Evolutionary conservation across 2,113 vertebrate species (phyloP), one percentile per base, ranked within the genome.

Genomic region (Psittacula cyanocephala): DNA sequence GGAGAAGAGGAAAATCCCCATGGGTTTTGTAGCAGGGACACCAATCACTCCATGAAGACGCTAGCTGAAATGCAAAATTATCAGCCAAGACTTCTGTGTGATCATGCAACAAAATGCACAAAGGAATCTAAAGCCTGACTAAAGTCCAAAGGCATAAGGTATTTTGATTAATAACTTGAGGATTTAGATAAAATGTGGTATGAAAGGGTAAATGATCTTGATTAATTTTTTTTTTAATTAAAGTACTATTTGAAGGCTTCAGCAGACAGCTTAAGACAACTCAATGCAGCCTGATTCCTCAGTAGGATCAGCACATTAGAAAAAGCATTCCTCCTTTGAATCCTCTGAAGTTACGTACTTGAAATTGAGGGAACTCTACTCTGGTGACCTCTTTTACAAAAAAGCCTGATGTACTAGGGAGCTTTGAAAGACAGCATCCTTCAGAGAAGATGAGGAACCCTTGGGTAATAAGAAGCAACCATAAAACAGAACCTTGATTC

Each of bases 221-320:
- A 88, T 75, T 76, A 67, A 91, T 79, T 69, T 81, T 62, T 77
- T 81, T 79, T 86, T 70, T 46, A 86, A 91, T 89, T 84, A 91
- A 70, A 72, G 28, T 85, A 70, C 46, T 62, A 85, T 85, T 87
- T 71, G 77, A 87, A 91, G 70, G 52, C 35, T 93, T 37, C 29
- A 92, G 87, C 53, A 81, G 78, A 35, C 37, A 50, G 7, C 41
- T 90, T 65, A 84, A 71, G 50, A 75, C 37, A 79, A 60, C 43
- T 77, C 28, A 83, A 10, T 29, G 49, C 15, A 83, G 76, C 4
- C 68, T 8, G 31, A 74, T 69, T 77, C 76, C 76, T 93, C 82
- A 63, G 55, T 17, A 74, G 59, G 22, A 13, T 81, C 90, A 43
- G 15, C 68, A 60, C 29, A 31, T 33, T 46, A 81, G 57, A 23